These are phyloP conservation scores for Drosophila antonietae DNA, from an alignment of 2,888 invertebrate genomes.

Conservation along the genomic window DNA sequence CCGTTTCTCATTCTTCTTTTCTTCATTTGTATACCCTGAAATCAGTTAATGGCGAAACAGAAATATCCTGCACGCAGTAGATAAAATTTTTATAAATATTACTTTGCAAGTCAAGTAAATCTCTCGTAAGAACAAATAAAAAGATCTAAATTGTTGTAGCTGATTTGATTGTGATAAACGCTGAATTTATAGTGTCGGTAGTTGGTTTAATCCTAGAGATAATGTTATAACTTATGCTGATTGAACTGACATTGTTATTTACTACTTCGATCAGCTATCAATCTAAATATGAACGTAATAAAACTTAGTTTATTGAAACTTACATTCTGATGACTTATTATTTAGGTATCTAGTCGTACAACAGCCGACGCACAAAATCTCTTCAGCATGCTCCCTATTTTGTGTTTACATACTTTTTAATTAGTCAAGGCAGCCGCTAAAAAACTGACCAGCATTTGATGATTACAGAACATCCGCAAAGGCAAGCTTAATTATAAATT, in stretches of 20 bases:
- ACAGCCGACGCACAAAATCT: neutral
- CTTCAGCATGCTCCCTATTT: slow-evolving; percentile 5
- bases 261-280: no score
- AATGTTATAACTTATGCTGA: no score
- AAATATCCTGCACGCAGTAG: neutral
- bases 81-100: slow-evolving; percentile 6
- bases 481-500: slow-evolving; percentile 66
- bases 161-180: neutral
- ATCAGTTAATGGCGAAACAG: slow-evolving; percentile 4
- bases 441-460: slow-evolving; percentile 21
- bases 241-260: no score
- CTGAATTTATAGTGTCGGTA: no score
- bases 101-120: neutral
- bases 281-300: no score
- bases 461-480: slow-evolving; percentile 15
- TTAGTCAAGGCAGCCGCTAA: slow-evolving; percentile 44
- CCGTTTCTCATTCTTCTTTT: slow-evolving; percentile 19
- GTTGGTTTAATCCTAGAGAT: no score
- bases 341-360: neutral
- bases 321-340: no score
- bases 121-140: neutral
- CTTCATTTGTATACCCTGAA: slow-evolving; percentile 18
- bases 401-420: slow-evolving; percentile 61
- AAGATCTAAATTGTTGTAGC: neutral
- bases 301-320: no score